Evolutionary conservation across 2,888 invertebrate genomes (phyloP), one percentile per base, ranked within the genome.

Genomic region (Hyles lineata): DNA sequence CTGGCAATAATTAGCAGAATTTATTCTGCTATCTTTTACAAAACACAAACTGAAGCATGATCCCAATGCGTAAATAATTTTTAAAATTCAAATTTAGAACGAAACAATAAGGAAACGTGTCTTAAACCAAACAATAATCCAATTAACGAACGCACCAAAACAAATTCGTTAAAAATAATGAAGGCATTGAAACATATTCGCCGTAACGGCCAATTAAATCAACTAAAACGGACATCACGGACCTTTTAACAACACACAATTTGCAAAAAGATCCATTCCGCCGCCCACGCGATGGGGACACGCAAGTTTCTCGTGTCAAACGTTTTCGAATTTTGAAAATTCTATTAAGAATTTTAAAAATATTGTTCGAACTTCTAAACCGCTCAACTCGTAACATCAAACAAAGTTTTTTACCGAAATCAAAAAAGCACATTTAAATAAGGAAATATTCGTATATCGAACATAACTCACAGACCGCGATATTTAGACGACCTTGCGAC

Each of bases 121-220:
- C n/a, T 67, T 50, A 43, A 67, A 43, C 21, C 50, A 67, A 50
- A 67, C 67, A 67, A 50, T 67, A 67, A 50, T 6, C 50, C 67
- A 23, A 50, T 67, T 67, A 50, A 67, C 43, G 43, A 67, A 67
- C 23, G 23, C 23, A 67, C 50, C 50, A 17, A 67, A 50, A 67
- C 67, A 67, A 67, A 63, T 63, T 63, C 43, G 67, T 50, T 67
- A 67, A 67, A 67, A 43, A 67, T 67, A 67, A 67, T 67, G 67
- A 23, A 50, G 67, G 67, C 67, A 50, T 67, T 67, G 67, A 67
- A 67, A 67, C 67, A 23, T 50, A 67, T 67, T 67, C 43, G 67
- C 63, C 23, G 32, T 67, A 67, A 63, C 35, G 72, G 32, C 35
- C 67, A 72, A 67, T 72, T 52, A 67, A 72, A 72, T 58, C 29